Conservation (phyloP, 2,888 invertebrate species). For the Labia minor region DNA sequence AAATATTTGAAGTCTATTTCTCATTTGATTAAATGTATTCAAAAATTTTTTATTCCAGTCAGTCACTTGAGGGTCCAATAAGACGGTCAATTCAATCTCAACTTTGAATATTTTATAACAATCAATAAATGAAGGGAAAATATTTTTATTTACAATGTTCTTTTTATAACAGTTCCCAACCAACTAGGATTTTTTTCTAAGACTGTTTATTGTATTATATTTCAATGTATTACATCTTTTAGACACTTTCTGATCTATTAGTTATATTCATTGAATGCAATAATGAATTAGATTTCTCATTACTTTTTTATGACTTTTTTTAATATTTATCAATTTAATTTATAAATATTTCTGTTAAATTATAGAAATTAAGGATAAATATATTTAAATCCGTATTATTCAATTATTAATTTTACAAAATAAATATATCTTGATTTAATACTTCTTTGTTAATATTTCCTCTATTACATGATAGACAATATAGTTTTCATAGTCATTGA, state of each 20-base stretch:
- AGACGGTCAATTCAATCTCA: not conserved
- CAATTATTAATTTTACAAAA: not conserved
- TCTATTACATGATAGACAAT: too few relatives aligned
- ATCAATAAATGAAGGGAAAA: not conserved
- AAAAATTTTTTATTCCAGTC: not conserved
- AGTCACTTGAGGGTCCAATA: not conserved
- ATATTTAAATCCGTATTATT: not conserved
- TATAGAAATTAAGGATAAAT: not conserved
- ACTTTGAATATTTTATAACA: not conserved
- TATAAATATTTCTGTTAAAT: not conserved
- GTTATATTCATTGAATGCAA: not conserved
- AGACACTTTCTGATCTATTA: not conserved
- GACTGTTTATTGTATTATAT: slow-evolving; percentile 13
- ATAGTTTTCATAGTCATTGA: too few relatives aligned
- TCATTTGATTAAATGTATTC: not conserved
- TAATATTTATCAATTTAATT: not conserved
- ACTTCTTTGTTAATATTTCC: not conserved
- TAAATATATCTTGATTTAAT: not conserved
- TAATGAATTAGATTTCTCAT: not conserved
- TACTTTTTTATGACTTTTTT: not conserved
- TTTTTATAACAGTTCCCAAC: not conserved
- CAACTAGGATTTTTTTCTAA: not conserved
- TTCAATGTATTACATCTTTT: not conserved
- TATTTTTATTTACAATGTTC: not conserved
- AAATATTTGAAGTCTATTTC: not conserved